phyloP scores from a whole-genome alignment of 1,140 invertebrate species.

The Drosophila subobscura region DNA sequence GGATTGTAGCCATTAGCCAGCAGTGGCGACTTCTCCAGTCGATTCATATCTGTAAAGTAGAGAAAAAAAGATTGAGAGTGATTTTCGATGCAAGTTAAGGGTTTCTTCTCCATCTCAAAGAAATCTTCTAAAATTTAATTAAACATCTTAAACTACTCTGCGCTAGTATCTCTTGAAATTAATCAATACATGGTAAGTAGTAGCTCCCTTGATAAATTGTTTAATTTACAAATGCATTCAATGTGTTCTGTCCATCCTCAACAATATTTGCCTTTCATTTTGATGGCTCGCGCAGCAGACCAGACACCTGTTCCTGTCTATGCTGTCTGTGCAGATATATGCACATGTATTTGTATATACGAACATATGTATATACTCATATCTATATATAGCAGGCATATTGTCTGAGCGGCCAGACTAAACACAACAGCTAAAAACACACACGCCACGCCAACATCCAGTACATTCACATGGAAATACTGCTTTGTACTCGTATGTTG shows the following conservation, averaged over 20 bases:
- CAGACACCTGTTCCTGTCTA: constrained; percentile 57
- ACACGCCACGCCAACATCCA: constrained; percentile 33
- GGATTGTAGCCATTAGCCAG: constrained; percentile 97
- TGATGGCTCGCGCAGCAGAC: constrained; percentile 44
- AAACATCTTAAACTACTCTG: no score
- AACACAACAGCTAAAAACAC: constrained; percentile 71
- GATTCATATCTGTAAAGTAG: constrained; percentile 87
- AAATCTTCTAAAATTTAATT: no score
- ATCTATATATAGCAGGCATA: constrained; percentile 34
- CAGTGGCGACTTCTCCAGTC: constrained; percentile 95
- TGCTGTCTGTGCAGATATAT: background rate
- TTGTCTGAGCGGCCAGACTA: constrained; percentile 64
- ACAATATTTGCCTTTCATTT: constrained; percentile 49
- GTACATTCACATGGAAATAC: constrained; percentile 25
- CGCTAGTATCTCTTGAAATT: background rate
- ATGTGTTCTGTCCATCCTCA: constrained; percentile 7
- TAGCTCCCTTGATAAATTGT: constrained; percentile 28
- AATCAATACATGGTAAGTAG: constrained; percentile 5
- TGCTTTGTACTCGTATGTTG: constrained; percentile 28
- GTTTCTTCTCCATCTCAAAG: no score
- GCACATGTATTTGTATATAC: constrained; percentile 17
- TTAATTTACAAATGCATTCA: constrained; percentile 33
- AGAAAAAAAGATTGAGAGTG: constrained; percentile 69
- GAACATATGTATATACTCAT: background rate
- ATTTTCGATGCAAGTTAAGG: constrained; percentile 17